Conservation (phyloP, 2,888 invertebrate genomes). For the Melangyna quadrimaculata region DNA sequence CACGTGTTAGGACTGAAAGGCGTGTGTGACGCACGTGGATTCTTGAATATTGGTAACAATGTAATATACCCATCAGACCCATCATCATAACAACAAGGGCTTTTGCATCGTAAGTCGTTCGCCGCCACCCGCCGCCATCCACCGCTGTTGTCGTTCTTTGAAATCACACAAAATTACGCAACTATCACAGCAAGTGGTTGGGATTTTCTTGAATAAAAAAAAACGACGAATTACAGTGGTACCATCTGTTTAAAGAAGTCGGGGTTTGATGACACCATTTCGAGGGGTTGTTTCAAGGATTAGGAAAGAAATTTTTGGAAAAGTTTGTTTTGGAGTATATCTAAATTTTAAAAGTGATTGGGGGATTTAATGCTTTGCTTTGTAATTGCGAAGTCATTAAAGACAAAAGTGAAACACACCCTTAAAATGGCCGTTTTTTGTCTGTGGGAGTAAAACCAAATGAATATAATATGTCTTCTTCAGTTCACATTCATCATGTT, state of each 20-base stretch:
- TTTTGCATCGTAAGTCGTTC: conserved; percentile 2
- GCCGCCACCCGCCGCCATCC: too few species aligned
- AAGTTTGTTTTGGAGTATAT: not conserved
- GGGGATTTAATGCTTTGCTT: not conserved
- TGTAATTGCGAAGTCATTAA: not conserved
- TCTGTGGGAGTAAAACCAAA: not conserved
- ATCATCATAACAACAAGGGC: conserved; percentile 23
- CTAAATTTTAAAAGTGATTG: not conserved
- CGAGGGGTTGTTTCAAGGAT: conserved; percentile 60
- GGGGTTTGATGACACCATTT: not conserved
- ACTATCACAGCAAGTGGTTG: conserved; percentile 44
- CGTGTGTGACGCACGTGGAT: conserved; percentile 49
- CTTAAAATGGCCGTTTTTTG: not conserved
- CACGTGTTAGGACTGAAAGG: conserved; percentile 49
- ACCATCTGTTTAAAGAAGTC: conserved; percentile 54
- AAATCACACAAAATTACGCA: conserved; percentile 32
- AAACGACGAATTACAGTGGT: conserved; percentile 53
- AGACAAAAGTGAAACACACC: not conserved
- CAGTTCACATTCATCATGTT: not conserved
- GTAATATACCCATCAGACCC: conserved; percentile 14
- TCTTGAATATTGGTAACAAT: conserved; percentile 21
- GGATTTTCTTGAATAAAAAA: conserved; percentile 60
- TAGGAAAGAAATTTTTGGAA: conserved; percentile 1
- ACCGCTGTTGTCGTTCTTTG: not conserved
- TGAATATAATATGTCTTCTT: not conserved